A percentile compares a stretch with the other conserved stretches of the same genome.
Conservation (phyloP, 2,797 vertebrate species). For the Cryptoblepharus egeriae region DNA sequence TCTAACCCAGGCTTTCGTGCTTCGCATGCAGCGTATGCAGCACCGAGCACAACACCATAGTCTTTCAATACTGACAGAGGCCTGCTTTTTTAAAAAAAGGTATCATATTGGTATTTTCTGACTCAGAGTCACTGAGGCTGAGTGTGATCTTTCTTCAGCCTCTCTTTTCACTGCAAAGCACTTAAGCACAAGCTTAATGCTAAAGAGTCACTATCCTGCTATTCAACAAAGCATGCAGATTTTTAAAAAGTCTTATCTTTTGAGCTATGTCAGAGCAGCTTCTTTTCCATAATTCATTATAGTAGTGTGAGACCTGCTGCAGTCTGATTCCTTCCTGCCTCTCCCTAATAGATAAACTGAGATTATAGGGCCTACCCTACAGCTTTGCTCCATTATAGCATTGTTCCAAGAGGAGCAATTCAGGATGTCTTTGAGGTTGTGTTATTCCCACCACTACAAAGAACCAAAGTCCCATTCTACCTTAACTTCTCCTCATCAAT, state of each 20-base stretch:
- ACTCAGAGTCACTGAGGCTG: background rate
- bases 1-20: too few species aligned
- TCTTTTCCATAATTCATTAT: background rate
- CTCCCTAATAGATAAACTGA: background rate
- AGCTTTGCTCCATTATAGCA: background rate
- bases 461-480: too few species aligned
- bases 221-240: background rate
- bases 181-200: background rate
- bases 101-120: background rate
- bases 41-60: too few species aligned
- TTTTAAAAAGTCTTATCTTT: background rate
- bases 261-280: background rate
- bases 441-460: too few species aligned
- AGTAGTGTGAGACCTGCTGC: background rate
- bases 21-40: too few species aligned
- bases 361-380: background rate
- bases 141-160: background rate
- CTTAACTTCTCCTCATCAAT: too few species aligned
- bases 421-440: background rate
- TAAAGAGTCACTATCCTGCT: background rate
- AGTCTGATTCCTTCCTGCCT: background rate
- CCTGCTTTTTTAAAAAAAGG: too few species aligned
- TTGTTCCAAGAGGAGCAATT: background rate
- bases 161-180: background rate
- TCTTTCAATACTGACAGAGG: too few species aligned